Conservation (phyloP, 2,113 vertebrate species). For the Notarius quadriscutis region DNA sequence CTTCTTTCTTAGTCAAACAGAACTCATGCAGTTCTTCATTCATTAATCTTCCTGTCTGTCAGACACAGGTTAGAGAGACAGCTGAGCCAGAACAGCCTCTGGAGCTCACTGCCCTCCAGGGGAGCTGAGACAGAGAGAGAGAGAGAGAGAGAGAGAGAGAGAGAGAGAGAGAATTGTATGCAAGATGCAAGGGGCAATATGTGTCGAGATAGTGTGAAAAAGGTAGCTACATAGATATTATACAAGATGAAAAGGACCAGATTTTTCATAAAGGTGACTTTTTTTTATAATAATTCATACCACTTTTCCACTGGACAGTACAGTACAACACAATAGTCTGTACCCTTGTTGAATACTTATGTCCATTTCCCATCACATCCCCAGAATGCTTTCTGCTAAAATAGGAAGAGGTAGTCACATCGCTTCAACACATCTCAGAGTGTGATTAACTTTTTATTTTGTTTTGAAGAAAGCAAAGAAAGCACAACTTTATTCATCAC, state of each 20-base stretch:
- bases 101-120: constrained; percentile 35
- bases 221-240: not conserved
- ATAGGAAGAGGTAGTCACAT: not conserved
- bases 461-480: no score
- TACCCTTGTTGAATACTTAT: not conserved
- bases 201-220: not conserved
- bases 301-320: not conserved
- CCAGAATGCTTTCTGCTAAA: not conserved
- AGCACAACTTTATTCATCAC: no score
- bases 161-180: not conserved
- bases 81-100: constrained; percentile 41
- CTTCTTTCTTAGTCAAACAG: constrained; percentile 43
- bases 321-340: not conserved
- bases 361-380: not conserved
- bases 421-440: not conserved
- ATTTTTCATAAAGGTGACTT: not conserved
- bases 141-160: not conserved
- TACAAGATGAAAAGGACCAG: not conserved
- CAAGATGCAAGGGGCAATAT: constrained; percentile 17
- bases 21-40: constrained; percentile 41
- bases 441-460: not conserved
- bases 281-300: not conserved
- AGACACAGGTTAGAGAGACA: constrained; percentile 47
- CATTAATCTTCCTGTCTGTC: constrained; percentile 44
- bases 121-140: constrained; percentile 1